Evolutionary conservation across 2,113 vertebrate species (phyloP), one percentile per base, ranked within the genome.

Genomic region (Microtus montanus): DNA sequence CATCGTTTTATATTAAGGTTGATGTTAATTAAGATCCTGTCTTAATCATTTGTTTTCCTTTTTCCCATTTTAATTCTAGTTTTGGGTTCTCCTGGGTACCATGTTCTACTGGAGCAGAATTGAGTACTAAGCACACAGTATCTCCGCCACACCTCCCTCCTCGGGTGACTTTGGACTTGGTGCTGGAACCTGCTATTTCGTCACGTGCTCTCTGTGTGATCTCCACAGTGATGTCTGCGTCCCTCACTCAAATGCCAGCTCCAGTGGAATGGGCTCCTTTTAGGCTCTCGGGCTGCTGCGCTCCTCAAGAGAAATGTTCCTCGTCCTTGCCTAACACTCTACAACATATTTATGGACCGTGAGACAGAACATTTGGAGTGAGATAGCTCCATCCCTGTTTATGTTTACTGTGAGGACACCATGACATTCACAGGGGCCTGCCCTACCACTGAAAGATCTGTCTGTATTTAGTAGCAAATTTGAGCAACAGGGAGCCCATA

Each of bases 61-160:
- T 77, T 26, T 8, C 9, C 7, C 15, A 15, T 82, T 94, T 94
- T 33, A 0, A 96, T 98, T 97, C 88, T 96, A 99, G 98, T 99
- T 99, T 95, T 99, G 97, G 0, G 98, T 99, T 84, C 98, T 99
- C 75, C 97, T 99, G 84, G 98, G 98, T 63, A 98, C 98, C 93
- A 99, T 99, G 98, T 98, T 99, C 98, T 99, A 98, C 96, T 99
- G 98, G 98, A 98, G 98, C 97, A 97, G 97, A 97, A 98, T 97
- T 93, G 98, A 98, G 84, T 98, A 98, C 85, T 99, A 97, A 98
- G 96, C 68, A 30, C 15, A 9, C 73, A 84, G 35, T 54, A 28
- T 73, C 68, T 2, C 19, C 0, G 0, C 2, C 28, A 10, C 68
- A 49, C 71, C 89, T 30, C 44, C 96, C 91, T 74, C 9, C 1